Evolutionary conservation across 1,140 invertebrate species (phyloP).

Genomic region (Tetragonula clypearis): DNA sequence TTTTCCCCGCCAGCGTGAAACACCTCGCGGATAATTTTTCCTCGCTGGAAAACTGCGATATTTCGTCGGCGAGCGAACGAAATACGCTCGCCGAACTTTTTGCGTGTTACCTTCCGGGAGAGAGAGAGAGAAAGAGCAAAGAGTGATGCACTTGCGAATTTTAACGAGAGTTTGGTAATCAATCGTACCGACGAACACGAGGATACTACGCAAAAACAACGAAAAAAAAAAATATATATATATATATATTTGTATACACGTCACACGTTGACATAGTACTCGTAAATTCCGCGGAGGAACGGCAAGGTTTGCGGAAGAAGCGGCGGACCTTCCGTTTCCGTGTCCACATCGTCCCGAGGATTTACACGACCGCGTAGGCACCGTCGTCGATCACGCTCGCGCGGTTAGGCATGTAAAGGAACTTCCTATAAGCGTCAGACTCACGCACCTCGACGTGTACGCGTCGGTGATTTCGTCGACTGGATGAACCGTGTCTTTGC

Average conservation of each 20-base stretch:
- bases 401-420: no score
- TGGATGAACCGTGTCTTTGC: no score
- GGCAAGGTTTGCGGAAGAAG: no score
- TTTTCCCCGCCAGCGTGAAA: neutral
- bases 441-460: no score
- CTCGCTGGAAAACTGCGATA: neutral
- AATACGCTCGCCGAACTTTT: no score
- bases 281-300: neutral
- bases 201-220: neutral
- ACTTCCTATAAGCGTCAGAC: no score
- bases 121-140: neutral
- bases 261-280: neutral
- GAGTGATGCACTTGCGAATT: constrained; percentile 61
- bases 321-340: neutral
- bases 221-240: no score
- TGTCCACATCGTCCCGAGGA: neutral
- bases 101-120: no score
- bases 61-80: neutral
- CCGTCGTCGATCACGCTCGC: no score
- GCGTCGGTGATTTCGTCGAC: no score
- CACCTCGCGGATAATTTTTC: neutral
- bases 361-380: no score
- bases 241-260: no score
- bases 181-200: constrained; percentile 43
- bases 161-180: constrained; percentile 71